phyloP scores from a whole-genome alignment of 2,113 vertebrate genomes.

The Bagarius yarrelli region DNA sequence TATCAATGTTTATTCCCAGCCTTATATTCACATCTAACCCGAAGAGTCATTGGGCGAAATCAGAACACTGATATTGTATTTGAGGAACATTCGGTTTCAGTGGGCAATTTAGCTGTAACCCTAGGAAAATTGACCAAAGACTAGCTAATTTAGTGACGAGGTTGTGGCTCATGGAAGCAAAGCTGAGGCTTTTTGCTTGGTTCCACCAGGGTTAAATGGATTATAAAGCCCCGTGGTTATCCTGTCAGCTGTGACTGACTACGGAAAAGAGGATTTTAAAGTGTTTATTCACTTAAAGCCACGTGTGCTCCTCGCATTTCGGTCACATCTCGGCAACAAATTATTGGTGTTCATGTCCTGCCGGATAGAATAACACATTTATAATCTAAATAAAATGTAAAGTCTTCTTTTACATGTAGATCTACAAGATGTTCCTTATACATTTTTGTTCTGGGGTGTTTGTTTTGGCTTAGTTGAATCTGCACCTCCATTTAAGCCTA shows the following conservation, averaged over 20 bases:
- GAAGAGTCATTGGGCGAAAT: neutral
- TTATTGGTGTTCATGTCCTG: no score
- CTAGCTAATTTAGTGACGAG: conserved; percentile 14
- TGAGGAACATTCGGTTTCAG: neutral
- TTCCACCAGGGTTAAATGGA: conserved; percentile 58
- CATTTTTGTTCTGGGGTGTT: no score
- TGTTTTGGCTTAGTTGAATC: neutral
- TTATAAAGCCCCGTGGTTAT: conserved; percentile 58
- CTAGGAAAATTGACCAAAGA: neutral
- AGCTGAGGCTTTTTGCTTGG: conserved; percentile 17
- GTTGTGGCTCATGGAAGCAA: neutral
- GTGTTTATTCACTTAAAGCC: conserved; percentile 35
- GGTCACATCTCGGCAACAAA: conserved; percentile 3
- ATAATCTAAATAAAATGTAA: neutral
- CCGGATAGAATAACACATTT: no score
- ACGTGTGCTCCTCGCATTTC: neutral
- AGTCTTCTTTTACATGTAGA: neutral
- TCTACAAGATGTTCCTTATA: neutral
- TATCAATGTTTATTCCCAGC: no score
- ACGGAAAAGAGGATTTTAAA: conserved; percentile 52
- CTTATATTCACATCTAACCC: neutral
- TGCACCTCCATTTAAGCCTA: neutral
- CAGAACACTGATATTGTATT: neutral
- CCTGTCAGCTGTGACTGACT: conserved; percentile 58
- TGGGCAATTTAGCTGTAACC: neutral